Base-by-base conservation (phyloP, 2,797 vertebrate genomes). In the Botia kubotai region DNA sequence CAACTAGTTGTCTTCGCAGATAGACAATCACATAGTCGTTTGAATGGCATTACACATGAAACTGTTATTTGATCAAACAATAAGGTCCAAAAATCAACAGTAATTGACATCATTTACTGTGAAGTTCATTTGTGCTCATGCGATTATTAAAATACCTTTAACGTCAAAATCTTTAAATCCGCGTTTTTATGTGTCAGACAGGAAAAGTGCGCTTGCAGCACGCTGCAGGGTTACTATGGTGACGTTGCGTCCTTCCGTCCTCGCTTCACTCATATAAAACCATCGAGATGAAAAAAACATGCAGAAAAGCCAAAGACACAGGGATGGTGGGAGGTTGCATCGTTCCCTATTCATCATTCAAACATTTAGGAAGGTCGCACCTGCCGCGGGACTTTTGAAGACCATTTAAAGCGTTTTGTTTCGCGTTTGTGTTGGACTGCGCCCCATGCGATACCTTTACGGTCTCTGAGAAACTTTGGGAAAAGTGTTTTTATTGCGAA, bases 201-300 rank as follows among this genome's bases (percentile, higher is more conserved):
- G 58, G 23, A 50, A 17, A 50, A 57, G 43, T 52, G 67, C 26
- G 43, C 26, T 68, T 67, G 67, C 33, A 46, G 58, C 13, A 23
- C 57, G 71, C 62, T 75, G 52, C 23, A 53, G 21, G 26, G 76
- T 83, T 55, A 68, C 60, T 72, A 76, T 81, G 87, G 88, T 93
- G 93, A 93, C 94, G 94, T 93, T 81, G 89, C 87, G 85, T 89
- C 90, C 90, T 91, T 89, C 85, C 91, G 85, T 77, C 80, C 16
- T 67, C 11, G 71, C 70, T 77, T 79, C 82, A 82, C 86, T 84
- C 87, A 85, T 88, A 93, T 93, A 92, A 93, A 93, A 87, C 85
- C 86, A 75, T 83, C 80, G 83, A 68, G 72, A 67, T 23, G 33
- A 19, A 85, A 81, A 81, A 84, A 33, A 21, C 86, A 77, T 10